Evolutionary conservation across 2,113 vertebrate species (phyloP).

Genomic region (Larimichthys crocea): DNA sequence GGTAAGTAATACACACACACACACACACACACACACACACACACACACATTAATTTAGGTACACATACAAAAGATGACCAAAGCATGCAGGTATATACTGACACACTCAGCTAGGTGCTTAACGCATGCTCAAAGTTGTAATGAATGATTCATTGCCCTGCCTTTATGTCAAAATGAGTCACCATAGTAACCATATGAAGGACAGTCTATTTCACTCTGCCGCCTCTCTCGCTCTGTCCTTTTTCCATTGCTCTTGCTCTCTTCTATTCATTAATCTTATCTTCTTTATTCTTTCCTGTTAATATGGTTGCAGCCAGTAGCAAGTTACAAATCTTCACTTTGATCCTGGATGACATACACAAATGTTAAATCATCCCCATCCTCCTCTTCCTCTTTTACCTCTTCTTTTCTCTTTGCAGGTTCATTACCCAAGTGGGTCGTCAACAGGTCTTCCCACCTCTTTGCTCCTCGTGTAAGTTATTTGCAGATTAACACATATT

Average conservation of each 20-base stretch:
- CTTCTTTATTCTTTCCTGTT: not conserved
- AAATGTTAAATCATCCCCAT: not conserved
- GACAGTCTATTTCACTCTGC: slow-evolving; percentile 40
- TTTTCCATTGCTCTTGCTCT: not conserved
- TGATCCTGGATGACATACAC: slow-evolving; percentile 33
- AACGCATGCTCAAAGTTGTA: slow-evolving; percentile 33
- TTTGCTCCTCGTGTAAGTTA: slow-evolving; percentile 93
- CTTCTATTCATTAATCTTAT: slow-evolving; percentile 4
- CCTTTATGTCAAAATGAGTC: slow-evolving; percentile 65
- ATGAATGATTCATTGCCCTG: slow-evolving; percentile 67
- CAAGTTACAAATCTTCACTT: slow-evolving; percentile 37
- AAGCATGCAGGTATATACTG: not conserved
- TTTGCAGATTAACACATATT: slow-evolving; percentile 34
- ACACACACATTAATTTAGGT: not conserved
- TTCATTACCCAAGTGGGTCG: slow-evolving; percentile 97
- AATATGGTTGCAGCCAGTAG: slow-evolving; percentile 6
- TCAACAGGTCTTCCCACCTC: slow-evolving; percentile 95
- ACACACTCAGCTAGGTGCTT: slow-evolving; percentile 29
- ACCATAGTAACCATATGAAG: slow-evolving; percentile 71
- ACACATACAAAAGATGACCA: slow-evolving; percentile 1
- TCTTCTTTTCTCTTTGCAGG: slow-evolving; percentile 79
- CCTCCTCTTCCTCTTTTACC: not conserved
- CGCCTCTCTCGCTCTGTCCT: not conserved
- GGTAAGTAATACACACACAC: slow-evolving; percentile 80
- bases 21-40: slow-evolving; percentile 4